Evolutionary conservation across 2,113 vertebrate genomes (phyloP).

Genomic region (Pithys albifrons): DNA sequence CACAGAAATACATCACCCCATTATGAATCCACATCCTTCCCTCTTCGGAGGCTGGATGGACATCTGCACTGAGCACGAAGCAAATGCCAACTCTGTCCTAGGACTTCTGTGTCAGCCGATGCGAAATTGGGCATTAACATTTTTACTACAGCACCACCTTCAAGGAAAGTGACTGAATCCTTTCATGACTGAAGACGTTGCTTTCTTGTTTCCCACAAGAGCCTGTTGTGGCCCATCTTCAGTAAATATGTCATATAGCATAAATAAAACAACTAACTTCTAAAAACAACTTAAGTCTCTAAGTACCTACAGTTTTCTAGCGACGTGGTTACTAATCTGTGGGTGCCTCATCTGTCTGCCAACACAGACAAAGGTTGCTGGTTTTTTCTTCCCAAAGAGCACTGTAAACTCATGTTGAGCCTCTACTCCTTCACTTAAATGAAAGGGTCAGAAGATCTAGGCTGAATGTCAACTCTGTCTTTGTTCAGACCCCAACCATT

Average conservation of each 20-base stretch:
- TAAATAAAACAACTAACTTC: slow-evolving; percentile 34
- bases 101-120: slow-evolving; percentile 37
- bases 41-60: slow-evolving; percentile 12
- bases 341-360: background rate
- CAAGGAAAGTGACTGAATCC: slow-evolving; percentile 38
- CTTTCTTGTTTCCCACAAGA: slow-evolving; percentile 43
- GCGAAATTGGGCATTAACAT: slow-evolving; percentile 39
- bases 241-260: background rate
- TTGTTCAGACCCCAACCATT: slow-evolving; percentile 53
- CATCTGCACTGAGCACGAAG: background rate
- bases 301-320: slow-evolving; percentile 25
- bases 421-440: slow-evolving; percentile 12
- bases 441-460: slow-evolving; percentile 47
- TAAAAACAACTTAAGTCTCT: background rate
- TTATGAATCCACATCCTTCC: slow-evolving; percentile 63
- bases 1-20: slow-evolving; percentile 66
- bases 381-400: slow-evolving; percentile 25
- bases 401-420: slow-evolving; percentile 25
- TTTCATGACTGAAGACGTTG: slow-evolving; percentile 20
- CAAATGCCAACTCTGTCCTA: slow-evolving; percentile 48
- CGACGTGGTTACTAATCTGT: background rate
- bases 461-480: slow-evolving; percentile 55
- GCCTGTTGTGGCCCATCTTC: slow-evolving; percentile 31
- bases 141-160: slow-evolving; percentile 59
- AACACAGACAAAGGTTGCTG: background rate